phyloP scores from a whole-genome alignment of 2,888 invertebrate species.

The Melanargia galathea region DNA sequence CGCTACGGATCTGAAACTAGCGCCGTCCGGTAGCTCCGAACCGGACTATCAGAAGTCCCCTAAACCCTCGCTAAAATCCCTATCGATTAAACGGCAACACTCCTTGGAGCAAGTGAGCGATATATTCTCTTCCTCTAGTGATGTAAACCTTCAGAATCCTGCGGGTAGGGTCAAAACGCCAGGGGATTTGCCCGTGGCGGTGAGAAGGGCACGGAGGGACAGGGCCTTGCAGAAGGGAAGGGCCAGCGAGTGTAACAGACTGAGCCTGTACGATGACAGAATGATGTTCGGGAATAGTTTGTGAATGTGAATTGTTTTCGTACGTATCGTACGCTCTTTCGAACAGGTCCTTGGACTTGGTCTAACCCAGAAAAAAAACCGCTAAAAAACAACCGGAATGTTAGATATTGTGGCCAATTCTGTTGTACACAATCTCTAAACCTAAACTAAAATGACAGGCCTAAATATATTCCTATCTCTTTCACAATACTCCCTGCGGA shows the following conservation, averaged over 20 bases:
- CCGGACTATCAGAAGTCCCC: slow-evolving; percentile 57
- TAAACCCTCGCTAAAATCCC: slow-evolving; percentile 59
- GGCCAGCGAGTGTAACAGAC: slow-evolving; percentile 83
- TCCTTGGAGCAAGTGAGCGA: slow-evolving; percentile 90
- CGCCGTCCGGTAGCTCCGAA: slow-evolving; percentile 46
- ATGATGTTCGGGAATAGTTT: slow-evolving; percentile 88
- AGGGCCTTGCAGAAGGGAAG: slow-evolving; percentile 80
- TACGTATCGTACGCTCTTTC: neutral
- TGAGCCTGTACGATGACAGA: slow-evolving; percentile 93
- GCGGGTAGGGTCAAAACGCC: slow-evolving; percentile 91
- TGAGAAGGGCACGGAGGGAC: slow-evolving; percentile 85
- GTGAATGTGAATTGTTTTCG: slow-evolving; percentile 44
- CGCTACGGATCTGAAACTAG: slow-evolving; percentile 54
- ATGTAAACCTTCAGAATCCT: slow-evolving; percentile 86
- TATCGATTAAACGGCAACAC: slow-evolving; percentile 82
- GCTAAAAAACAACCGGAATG: neutral
- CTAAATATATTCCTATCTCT: too few relatives aligned
- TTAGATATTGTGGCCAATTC: too few relatives aligned
- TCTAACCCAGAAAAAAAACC: too few relatives aligned
- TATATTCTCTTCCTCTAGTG: slow-evolving; percentile 86
- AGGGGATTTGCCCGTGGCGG: slow-evolving; percentile 90
- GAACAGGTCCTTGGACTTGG: neutral
- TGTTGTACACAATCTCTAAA: too few relatives aligned
- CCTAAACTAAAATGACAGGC: too few relatives aligned
- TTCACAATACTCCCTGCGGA: too few relatives aligned